phyloP scores from a whole-genome alignment of 2,888 invertebrate genomes.

The Halictus ligatus region DNA sequence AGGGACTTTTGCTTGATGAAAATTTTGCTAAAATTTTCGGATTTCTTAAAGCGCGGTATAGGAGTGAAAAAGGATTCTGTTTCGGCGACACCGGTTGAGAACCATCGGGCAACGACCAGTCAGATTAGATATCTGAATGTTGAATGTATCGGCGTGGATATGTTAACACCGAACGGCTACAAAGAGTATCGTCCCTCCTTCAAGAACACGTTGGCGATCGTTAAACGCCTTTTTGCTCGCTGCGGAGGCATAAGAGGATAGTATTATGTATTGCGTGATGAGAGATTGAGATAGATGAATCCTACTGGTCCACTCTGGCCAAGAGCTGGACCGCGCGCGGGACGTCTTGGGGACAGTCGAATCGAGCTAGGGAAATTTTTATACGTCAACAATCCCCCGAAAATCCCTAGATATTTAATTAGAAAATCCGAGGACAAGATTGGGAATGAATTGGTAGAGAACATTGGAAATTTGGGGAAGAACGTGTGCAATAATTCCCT shows the following conservation, averaged over 20 bases:
- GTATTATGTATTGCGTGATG: slow-evolving; percentile 13
- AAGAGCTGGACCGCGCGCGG: background rate
- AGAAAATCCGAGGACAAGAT: background rate
- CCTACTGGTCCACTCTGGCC: background rate
- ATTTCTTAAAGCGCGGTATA: too few relatives aligned
- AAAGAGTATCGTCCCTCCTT: slow-evolving; percentile 31
- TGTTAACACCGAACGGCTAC: slow-evolving; percentile 30
- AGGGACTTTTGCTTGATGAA: background rate
- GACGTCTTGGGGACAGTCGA: background rate
- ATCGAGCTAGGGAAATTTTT: background rate
- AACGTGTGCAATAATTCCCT: too few relatives aligned
- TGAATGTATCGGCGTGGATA: slow-evolving; percentile 26
- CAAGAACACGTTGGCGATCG: slow-evolving; percentile 24
- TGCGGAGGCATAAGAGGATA: background rate
- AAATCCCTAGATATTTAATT: background rate
- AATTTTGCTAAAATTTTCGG: background rate
- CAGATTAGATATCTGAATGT: slow-evolving; percentile 43
- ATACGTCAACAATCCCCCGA: background rate
- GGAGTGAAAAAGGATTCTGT: background rate
- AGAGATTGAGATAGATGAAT: slow-evolving; percentile 26
- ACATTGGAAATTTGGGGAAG: background rate
- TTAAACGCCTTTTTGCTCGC: slow-evolving; percentile 23
- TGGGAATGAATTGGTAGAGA: background rate
- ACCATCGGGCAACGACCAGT: slow-evolving; percentile 7
- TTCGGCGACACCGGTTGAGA: slow-evolving; percentile 2